Evolutionary conservation across 2,888 invertebrate genomes (phyloP), one percentile per base, ranked within the genome.

Genomic region (Catocala sponsa): DNA sequence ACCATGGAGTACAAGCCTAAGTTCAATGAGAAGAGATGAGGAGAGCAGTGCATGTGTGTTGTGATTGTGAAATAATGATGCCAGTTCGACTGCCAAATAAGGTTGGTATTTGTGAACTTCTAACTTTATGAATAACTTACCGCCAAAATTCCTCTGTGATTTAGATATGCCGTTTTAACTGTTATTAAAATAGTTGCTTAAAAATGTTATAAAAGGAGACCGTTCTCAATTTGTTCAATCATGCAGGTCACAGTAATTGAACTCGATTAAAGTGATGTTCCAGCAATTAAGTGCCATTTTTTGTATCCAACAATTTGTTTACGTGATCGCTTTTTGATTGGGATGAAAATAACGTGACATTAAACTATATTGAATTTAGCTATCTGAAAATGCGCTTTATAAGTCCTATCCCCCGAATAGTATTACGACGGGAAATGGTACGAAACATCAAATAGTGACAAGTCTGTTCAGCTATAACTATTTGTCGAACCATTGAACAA

Each of bases 1-100:
- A 82, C 86, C 5, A 86, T 80, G 74, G 82, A 84, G 47, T 84
- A 78, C 66, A 80, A 80, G 63, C 77, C 78, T 53, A 89, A 85
- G 75, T 79, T 78, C 53, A 88, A 81, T 65, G 83, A 83, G 74
- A 91, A 92, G 79, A 88, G 89, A 83, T 92, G 91, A 91, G 81
- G 72, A 65, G 71, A 76, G 62, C 63, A 76, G 81, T 83, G 80
- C 61, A 57, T 68, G 58, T 75, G 84, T 84, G 73, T 84, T 83
- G 88, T 87, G 85, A 83, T 84, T 86, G 90, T 91, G 88, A 84
- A 81, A 78, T 79, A 68, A 74, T 83, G 69, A 71, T 77, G 78
- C 70, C 61, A 70, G 74, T 68, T 81, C 82, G 79, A 76, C 83
- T 82, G 68, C 62, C 49, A 63, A 70, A 85, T 77, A 76, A 90